Percentiles rank a stretch among this genome's conserved stretches.
phyloP scores from a whole-genome alignment of 1,140 invertebrate species.

The Caenorhabditis remanei region DNA sequence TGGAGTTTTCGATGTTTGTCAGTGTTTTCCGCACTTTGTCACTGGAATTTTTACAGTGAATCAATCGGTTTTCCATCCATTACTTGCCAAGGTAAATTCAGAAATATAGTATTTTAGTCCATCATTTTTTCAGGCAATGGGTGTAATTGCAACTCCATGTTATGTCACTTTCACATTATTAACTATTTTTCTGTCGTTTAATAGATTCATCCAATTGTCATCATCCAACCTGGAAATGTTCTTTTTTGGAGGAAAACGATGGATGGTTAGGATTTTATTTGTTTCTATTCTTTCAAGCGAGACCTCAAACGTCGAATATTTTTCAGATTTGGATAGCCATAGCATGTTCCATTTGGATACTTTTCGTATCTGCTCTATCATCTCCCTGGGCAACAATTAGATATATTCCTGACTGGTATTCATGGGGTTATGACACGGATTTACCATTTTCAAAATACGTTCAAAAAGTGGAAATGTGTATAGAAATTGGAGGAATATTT shows the following conservation, averaged over 20 bases:
- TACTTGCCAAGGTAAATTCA: constrained; percentile 61
- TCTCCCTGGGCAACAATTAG: constrained; percentile 68
- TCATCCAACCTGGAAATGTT: constrained; percentile 61
- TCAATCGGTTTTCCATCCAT: constrained; percentile 61
- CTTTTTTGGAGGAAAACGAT: constrained; percentile 61
- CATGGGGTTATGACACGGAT: constrained; percentile 69
- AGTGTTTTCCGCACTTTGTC: constrained; percentile 64
- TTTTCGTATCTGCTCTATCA: constrained; percentile 60
- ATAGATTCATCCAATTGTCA: constrained; percentile 66
- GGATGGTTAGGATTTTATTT: constrained; percentile 61
- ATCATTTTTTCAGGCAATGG: constrained; percentile 61
- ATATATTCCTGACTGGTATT: constrained; percentile 68
- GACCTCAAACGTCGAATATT: background rate
- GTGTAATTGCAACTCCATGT: constrained; percentile 68
- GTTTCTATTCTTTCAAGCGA: no score
- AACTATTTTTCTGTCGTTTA: constrained; percentile 69
- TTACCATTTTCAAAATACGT: constrained; percentile 63
- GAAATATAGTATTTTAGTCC: background rate
- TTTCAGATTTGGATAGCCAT: constrained; percentile 66
- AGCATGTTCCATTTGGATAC: constrained; percentile 52
- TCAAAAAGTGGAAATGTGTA: constrained; percentile 68
- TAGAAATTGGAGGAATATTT: constrained; percentile 71
- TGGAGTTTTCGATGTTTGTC: constrained; percentile 62
- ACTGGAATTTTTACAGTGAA: constrained; percentile 70
- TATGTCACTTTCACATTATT: constrained; percentile 69